Conservation (phyloP, 1,140 invertebrate genomes). For the Eurosta solidaginis region DNA sequence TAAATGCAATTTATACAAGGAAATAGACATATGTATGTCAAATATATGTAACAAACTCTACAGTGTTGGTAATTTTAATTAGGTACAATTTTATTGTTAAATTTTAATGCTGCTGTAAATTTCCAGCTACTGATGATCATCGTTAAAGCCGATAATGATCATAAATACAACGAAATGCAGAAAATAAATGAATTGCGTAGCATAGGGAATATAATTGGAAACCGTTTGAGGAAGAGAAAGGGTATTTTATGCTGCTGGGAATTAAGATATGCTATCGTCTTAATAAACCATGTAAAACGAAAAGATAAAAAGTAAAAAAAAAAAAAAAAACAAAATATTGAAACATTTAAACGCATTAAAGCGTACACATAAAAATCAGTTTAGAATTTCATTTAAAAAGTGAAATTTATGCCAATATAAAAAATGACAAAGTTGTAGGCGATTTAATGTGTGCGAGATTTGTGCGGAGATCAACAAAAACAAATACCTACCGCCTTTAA, state of each 20-base stretch:
- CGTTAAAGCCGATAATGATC: constrained; percentile 21
- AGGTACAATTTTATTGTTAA: constrained; percentile 22
- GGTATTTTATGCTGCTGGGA: neutral
- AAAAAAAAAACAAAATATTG: neutral
- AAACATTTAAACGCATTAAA: neutral
- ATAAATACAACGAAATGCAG: neutral
- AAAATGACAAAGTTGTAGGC: constrained; percentile 12
- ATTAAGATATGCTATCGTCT: neutral
- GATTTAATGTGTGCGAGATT: neutral
- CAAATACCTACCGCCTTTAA: too few species aligned
- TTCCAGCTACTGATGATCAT: constrained; percentile 20
- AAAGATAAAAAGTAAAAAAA: neutral
- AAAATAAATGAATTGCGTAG: neutral
- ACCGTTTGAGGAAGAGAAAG: neutral
- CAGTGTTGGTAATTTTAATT: constrained; percentile 26
- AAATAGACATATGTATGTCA: neutral
- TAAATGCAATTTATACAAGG: neutral
- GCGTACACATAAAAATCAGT: constrained; percentile 21
- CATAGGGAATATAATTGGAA: neutral
- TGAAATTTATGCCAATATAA: constrained; percentile 25
- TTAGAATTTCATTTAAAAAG: constrained; percentile 29
- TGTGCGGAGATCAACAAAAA: neutral
- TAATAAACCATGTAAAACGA: neutral
- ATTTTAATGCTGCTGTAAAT: constrained; percentile 26
- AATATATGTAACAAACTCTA: neutral